phyloP scores from a whole-genome alignment of 35 echinoderm and acorn worm species.

The Lytechinus pictus region DNA sequence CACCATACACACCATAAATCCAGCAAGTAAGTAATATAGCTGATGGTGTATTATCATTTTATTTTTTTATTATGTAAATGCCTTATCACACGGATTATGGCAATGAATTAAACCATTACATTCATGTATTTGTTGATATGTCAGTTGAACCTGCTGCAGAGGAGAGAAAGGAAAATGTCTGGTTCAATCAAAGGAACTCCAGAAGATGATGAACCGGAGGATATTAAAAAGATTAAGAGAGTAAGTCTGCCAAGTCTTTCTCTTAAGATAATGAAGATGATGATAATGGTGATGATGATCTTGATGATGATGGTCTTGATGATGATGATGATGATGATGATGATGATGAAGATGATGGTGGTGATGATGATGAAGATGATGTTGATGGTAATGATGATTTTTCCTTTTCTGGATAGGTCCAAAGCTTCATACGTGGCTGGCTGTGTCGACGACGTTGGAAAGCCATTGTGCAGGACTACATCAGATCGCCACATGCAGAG shows the following conservation, averaged over 20 bases:
- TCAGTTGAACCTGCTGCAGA: conserved; percentile 84
- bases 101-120: not conserved
- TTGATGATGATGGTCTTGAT: too few relatives aligned
- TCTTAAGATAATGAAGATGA: too few relatives aligned
- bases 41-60: too few relatives aligned
- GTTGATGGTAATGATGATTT: too few relatives aligned
- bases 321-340: too few relatives aligned
- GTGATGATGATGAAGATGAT: too few relatives aligned
- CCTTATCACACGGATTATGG: not conserved
- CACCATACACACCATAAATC: too few relatives aligned
- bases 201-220: conserved; percentile 77
- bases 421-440: conserved; percentile 98
- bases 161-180: conserved; percentile 75
- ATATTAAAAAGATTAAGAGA: conserved; percentile 96
- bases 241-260: conserved; percentile 43
- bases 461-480: conserved; percentile 98
- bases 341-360: too few relatives aligned
- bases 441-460: conserved; percentile 92
- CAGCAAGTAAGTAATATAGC: too few relatives aligned
- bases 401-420: conserved; percentile 68
- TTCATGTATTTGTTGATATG: conserved; percentile 46
- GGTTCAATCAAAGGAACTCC: conserved; percentile 60
- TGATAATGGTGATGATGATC: too few relatives aligned
- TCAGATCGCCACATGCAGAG: conserved; percentile 93
- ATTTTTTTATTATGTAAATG: too few relatives aligned